Evolutionary conservation across 2,113 vertebrate species (phyloP).

Genomic region (Centropus unirufus): DNA sequence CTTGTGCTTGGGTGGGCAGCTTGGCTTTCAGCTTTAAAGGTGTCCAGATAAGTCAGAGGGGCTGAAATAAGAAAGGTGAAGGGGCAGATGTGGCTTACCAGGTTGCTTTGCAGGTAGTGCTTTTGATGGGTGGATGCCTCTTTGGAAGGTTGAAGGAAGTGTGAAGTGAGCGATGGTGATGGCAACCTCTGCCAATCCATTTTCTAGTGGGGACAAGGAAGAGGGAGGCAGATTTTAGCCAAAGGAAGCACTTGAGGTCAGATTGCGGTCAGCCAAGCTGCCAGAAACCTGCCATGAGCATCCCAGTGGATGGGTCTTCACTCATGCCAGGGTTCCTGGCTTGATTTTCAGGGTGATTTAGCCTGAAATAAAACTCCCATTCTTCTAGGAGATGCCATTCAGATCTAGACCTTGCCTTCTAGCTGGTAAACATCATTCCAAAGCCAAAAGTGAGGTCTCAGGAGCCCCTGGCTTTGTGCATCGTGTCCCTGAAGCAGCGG

Average conservation of each 20-base stretch:
- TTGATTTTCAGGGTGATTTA: not conserved
- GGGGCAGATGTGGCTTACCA: conserved; percentile 10
- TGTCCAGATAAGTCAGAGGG: conserved; percentile 11
- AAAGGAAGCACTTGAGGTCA: conserved; percentile 12
- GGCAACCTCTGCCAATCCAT: not conserved
- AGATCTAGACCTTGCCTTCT: not conserved
- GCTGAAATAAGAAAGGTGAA: not conserved
- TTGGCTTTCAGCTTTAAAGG: conserved; percentile 29
- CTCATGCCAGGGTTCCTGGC: rapidly evolving
- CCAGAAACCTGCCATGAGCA: not conserved
- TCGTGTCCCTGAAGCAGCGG: not conserved
- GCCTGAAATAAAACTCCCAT: rapidly evolving
- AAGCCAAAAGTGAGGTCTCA: not conserved
- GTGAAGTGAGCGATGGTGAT: not conserved
- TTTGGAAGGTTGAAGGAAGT: conserved; percentile 41
- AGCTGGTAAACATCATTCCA: not conserved
- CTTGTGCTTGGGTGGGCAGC: not conserved
- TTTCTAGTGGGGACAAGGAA: not conserved
- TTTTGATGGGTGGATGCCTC: not conserved
- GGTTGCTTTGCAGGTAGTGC: conserved; percentile 37
- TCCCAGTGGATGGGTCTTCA: not conserved
- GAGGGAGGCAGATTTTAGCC: conserved; percentile 19
- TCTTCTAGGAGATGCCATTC: not conserved
- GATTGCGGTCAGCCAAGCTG: conserved; percentile 34
- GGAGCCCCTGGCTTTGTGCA: not conserved